These are phyloP conservation scores for Mormyrus hasselquistii DNA, from an alignment of 2,797 vertebrate genomes.

Conservation along the genomic window DNA sequence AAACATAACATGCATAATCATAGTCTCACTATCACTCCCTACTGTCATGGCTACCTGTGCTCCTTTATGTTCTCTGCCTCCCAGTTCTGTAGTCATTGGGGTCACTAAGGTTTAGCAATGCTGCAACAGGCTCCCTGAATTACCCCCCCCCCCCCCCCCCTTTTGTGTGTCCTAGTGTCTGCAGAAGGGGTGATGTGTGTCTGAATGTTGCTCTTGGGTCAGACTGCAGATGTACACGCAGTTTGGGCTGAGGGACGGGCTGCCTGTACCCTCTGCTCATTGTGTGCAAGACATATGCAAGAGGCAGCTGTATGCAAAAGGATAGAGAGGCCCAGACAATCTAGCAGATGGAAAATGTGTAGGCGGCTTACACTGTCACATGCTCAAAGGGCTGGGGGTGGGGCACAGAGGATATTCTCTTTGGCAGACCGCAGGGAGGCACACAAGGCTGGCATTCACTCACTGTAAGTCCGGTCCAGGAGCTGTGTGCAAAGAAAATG, in stretches of 20 bases:
- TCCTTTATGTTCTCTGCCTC: neutral
- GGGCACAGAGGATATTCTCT: neutral
- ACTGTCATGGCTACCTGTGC: neutral
- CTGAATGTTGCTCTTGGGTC: neutral
- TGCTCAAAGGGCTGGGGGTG: neutral
- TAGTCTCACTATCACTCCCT: neutral
- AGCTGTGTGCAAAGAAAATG: neutral
- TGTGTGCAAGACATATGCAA: constrained; percentile 20
- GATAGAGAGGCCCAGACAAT: neutral
- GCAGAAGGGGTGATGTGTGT: neutral
- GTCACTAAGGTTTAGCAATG: neutral
- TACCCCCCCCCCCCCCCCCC: neutral
- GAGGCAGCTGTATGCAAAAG: constrained; percentile 27
- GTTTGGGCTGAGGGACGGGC: neutral
- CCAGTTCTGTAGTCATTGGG: neutral
- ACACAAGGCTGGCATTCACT: neutral
- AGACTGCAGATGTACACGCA: neutral
- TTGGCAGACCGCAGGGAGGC: neutral
- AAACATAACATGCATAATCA: neutral
- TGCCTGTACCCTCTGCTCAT: neutral
- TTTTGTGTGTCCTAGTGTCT: neutral
- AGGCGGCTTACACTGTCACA: neutral
- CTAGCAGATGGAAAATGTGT: constrained; percentile 14
- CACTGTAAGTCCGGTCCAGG: neutral
- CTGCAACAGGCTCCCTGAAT: neutral